A percentile compares a stretch with the other conserved stretches of the same genome.
phyloP scores from a whole-genome alignment of 2,888 invertebrate species.

The Arrhopalites spinosus region DNA sequence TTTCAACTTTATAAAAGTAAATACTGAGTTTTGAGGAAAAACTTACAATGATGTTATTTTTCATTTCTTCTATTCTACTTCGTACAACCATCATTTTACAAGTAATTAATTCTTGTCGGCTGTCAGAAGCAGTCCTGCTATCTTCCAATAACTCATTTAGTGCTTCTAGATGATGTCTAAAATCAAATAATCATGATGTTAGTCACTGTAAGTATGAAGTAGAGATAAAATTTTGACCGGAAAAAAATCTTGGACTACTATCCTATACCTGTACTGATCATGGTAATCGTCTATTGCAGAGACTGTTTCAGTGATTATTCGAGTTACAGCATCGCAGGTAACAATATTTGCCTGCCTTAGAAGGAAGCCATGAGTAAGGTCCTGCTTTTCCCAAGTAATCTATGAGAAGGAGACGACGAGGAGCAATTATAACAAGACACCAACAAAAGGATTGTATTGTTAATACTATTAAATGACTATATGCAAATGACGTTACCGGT shows the following conservation, averaged over 20 bases:
- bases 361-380: conserved; percentile 46
- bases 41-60: conserved; percentile 44
- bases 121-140: conserved; percentile 39
- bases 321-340: conserved; percentile 49
- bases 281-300: conserved; percentile 51
- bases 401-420: neutral
- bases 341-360: conserved; percentile 48
- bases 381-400: conserved; percentile 38
- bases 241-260: too few species aligned
- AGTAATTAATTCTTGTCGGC: conserved; percentile 43
- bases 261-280: conserved; percentile 46
- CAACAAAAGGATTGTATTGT: neutral
- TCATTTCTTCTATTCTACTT: conserved; percentile 46
- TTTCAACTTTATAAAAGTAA: neutral
- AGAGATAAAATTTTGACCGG: neutral
- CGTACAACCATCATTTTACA: conserved; percentile 46
- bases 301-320: conserved; percentile 46
- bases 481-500: conserved; percentile 6
- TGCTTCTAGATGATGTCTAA: conserved; percentile 40
- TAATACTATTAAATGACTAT: neutral
- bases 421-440: neutral
- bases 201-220: too few species aligned
- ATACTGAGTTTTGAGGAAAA: neutral
- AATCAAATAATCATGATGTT: too few species aligned
- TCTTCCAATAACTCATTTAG: conserved; percentile 48